These are phyloP conservation scores for Danaus plexippus DNA, from an alignment of 1,140 invertebrate species.

Conservation along the genomic window DNA sequence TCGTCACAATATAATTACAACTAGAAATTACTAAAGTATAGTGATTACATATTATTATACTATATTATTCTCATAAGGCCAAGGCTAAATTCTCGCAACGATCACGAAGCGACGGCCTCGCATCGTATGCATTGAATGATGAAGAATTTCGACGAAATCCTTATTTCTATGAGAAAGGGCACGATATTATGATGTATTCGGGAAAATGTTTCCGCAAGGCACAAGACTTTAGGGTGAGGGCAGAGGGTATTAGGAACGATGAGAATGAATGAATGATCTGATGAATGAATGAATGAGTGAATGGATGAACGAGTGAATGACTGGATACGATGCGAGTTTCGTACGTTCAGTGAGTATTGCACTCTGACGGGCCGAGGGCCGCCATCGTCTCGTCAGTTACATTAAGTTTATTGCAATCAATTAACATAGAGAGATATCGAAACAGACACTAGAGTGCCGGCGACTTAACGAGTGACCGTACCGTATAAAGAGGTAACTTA, in stretches of 20 bases:
- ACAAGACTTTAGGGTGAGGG: constrained; percentile 49
- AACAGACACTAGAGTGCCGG: constrained; percentile 69
- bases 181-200: constrained; percentile 8
- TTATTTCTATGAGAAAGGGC: too few species aligned
- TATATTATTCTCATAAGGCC: constrained; percentile 68
- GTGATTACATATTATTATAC: constrained; percentile 62
- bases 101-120: constrained; percentile 54
- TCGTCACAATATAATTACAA: constrained; percentile 45
- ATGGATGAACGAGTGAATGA: constrained; percentile 2
- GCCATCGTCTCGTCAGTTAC: constrained; percentile 32
- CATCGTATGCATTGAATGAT: constrained; percentile 36
- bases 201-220: constrained; percentile 54
- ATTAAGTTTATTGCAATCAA: constrained; percentile 58
- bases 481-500: constrained; percentile 58
- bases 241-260: constrained; percentile 12
- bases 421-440: constrained; percentile 54
- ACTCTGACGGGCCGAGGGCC: constrained; percentile 42
- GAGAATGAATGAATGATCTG: too few species aligned
- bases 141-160: constrained; percentile 1
- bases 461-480: constrained; percentile 69
- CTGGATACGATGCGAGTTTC: constrained; percentile 27
- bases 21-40: constrained; percentile 53
- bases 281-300: too few species aligned
- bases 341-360: constrained; percentile 37
- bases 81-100: constrained; percentile 71